Base-by-base conservation (phyloP, 2,888 invertebrate species). In the Melipona beecheii region DNA sequence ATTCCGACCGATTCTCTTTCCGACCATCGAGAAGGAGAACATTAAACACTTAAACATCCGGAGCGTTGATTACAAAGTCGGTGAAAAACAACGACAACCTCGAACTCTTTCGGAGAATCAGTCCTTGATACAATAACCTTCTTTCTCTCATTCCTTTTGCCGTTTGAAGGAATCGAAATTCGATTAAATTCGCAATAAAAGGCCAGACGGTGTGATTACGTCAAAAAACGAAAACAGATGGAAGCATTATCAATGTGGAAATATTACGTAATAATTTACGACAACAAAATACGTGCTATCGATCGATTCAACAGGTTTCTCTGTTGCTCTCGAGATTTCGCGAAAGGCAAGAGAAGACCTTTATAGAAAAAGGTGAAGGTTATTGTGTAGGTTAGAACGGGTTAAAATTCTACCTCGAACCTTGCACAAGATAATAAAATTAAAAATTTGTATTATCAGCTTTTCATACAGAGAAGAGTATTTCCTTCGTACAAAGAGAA, bases 41-140 rank as follows among this genome's bases (percentile, higher is more conserved):
- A 19, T 71, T 36, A 21, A 73, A 60, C 49, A 27, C 11, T 66
- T n/a, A 73, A 50, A 24, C 31, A 65, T 50, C 58, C 66, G 66
- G 15, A 50, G 60, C 58, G 66, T 60, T 58, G 74, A 66, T 78
- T 78, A n/a, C 73, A 58, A 74, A 31, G n/a, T 43, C n/a, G 9
- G 52, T 71, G 52, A 36, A 78, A 50, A 73, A 27, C 65, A 71
- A 70, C 50, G 24, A 15, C 49, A 72, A 78, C 64, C 65, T 54
- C 43, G 54, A 43, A 43, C 43, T 36, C 65, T 49, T 74, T 64
- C 64, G 31, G 31, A 52, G 36, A 64, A 74, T 64, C n/a, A 60
- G 50, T 27, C 43, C 17, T 50, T 50, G 72, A 31, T 62, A 62
- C 62, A 31, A 50, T 31, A 62, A 73, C 21, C 50, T 62, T 56